These are phyloP conservation scores for Paedocypris sp. DNA, from an alignment of 2,113 vertebrate species.

Conservation along the genomic window DNA sequence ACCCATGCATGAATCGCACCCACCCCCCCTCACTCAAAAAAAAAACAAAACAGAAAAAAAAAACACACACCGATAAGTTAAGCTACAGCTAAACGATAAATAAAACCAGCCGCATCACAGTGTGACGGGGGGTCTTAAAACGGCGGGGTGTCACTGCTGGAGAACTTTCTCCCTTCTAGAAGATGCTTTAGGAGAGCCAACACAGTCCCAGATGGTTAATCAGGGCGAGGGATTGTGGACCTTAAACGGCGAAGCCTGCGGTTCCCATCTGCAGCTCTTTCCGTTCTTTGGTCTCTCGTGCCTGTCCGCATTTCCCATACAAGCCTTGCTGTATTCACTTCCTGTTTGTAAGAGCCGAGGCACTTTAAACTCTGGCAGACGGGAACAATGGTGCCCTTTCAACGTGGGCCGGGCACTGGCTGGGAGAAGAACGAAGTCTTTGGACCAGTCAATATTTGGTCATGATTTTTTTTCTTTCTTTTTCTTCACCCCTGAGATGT, in stretches of 20 bases:
- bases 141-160: slow-evolving; percentile 44
- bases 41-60: neutral
- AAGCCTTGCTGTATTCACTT: slow-evolving; percentile 34
- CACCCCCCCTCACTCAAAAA: too few relatives aligned
- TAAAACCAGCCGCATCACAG: slow-evolving; percentile 29
- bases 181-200: slow-evolving; percentile 29
- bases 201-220: slow-evolving; percentile 8
- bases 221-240: slow-evolving; percentile 1
- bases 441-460: slow-evolving; percentile 64
- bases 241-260: slow-evolving; percentile 1
- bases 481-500: too few relatives aligned
- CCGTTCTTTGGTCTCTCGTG: slow-evolving; percentile 33
- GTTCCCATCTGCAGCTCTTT: slow-evolving; percentile 35
- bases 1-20: slow-evolving; percentile 4
- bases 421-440: slow-evolving; percentile 44
- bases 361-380: slow-evolving; percentile 42
- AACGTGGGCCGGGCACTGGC: slow-evolving; percentile 32
- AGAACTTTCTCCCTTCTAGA: slow-evolving; percentile 21
- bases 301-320: slow-evolving; percentile 23
- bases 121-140: slow-evolving; percentile 39
- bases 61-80: neutral
- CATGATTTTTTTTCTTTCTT: slow-evolving; percentile 42
- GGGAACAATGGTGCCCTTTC: slow-evolving; percentile 57
- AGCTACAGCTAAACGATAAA: neutral
- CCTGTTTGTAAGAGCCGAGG: slow-evolving; percentile 35